These are phyloP conservation scores for Sinonovacula constricta DNA, from an alignment of 1,140 invertebrate genomes.

Conservation along the genomic window DNA sequence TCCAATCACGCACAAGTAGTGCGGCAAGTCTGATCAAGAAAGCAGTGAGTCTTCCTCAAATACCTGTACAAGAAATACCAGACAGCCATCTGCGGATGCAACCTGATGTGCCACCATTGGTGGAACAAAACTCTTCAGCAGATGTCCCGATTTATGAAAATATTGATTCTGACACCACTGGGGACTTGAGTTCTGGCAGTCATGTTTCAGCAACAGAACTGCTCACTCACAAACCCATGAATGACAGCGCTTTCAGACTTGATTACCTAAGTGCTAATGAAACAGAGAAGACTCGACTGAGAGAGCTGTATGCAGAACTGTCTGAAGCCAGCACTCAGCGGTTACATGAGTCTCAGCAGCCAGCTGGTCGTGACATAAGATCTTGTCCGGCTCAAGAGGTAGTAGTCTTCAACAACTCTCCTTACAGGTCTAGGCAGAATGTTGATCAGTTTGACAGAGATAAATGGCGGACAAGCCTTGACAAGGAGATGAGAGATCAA, in stretches of 20 bases:
- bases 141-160: neutral
- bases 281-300: neutral
- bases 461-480: slow-evolving; percentile 43
- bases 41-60: slow-evolving; percentile 30
- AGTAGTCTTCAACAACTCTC: slow-evolving; percentile 44
- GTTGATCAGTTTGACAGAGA: slow-evolving; percentile 54
- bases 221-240: neutral
- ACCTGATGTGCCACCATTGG: neutral
- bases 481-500: slow-evolving; percentile 33
- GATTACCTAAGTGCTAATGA: neutral
- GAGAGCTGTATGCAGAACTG: neutral
- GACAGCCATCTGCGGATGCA: neutral
- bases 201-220: neutral
- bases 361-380: neutral
- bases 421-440: slow-evolving; percentile 55
- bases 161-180: neutral
- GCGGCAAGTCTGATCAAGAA: slow-evolving; percentile 5
- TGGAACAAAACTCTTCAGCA: neutral
- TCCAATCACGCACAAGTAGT: neutral
- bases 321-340: neutral
- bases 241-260: neutral
- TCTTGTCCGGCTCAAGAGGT: neutral
- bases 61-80: neutral
- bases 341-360: neutral
- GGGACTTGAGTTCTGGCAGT: neutral